Evolutionary conservation across 1,140 invertebrate genomes (phyloP), one percentile per base, ranked within the genome.

Genomic region (Bombus confusus): DNA sequence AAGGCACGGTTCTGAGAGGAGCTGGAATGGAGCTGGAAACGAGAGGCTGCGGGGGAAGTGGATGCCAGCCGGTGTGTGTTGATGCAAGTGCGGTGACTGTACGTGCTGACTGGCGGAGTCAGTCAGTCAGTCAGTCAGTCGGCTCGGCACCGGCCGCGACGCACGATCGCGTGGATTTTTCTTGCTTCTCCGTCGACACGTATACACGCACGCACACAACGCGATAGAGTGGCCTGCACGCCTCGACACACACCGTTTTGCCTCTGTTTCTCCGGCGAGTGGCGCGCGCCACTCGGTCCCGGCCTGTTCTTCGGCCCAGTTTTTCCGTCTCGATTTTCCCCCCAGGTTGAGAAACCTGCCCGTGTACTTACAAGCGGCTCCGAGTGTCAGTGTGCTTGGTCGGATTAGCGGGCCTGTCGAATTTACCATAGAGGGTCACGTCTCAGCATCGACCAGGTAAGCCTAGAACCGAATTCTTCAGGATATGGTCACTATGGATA

Each of bases 111-210:
- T 87, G 86, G 64, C 68, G 88, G 85, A 93, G 89, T 90, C 88
- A 90, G 91, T 91, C 87, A 92, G 91, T 92, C 89, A 92, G 90
- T 90, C 92, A 93, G 92, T 93, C 91, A 93, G 92, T 93, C 92
- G 91, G 91, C 86, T 92, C 90, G 92, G 88, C 87, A 92, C 90
- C 92, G 93, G 89, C 87, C 80, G 85, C 87, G 91, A 90, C 87
- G 90, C 86, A 89, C 88, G 80, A 91, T 88, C 89, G 86, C 76
- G 76, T 87, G 52, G 43, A 64, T 79, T 64, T 85, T 57, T 77
- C 43, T 73, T 80, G 15, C 72, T 41, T 68, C 22, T 25, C 43
- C 39, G 9, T 34, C 6, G 0, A 9, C 12, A 22, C 47, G 34
- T 22, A 79, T 66, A 66, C 10, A 73, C 72, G 9, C 41, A 43